A percentile compares a stretch with the other conserved stretches of the same genome.
Evolutionary conservation across 2,888 invertebrate genomes (phyloP).

Genomic region (Drosophila meridionalis): DNA sequence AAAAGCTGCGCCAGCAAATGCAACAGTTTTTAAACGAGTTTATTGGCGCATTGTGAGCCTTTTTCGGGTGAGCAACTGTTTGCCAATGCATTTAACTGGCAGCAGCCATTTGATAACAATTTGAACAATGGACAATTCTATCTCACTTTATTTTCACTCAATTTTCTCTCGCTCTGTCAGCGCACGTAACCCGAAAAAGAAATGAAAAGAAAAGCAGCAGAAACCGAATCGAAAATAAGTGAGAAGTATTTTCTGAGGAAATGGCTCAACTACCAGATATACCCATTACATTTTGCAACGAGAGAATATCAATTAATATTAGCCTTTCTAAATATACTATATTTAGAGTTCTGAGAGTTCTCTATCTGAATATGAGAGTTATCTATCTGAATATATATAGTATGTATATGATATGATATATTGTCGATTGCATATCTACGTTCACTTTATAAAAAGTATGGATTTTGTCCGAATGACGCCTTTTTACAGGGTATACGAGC

Average conservation of each 20-base stretch:
- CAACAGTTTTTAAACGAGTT: slow-evolving; percentile 48
- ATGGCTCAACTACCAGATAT: not conserved
- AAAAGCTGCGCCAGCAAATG: slow-evolving; percentile 26
- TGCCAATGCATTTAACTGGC: slow-evolving; percentile 75
- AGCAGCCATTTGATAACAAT: slow-evolving; percentile 67
- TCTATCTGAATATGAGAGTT: no score
- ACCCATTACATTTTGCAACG: not conserved
- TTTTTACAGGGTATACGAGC: not conserved
- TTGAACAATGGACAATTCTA: slow-evolving; percentile 59
- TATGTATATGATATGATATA: no score
- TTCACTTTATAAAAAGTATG: no score
- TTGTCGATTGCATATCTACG: not conserved
- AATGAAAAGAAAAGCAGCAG: not conserved
- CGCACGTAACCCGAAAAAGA: slow-evolving; percentile 8
- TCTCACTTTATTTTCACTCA: slow-evolving; percentile 48
- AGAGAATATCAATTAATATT: not conserved
- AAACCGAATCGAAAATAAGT: slow-evolving; percentile 9
- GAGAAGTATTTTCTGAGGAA: not conserved
- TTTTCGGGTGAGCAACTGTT: slow-evolving; percentile 66
- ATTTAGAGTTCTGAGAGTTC: no score
- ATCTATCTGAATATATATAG: no score
- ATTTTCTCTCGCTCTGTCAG: slow-evolving; percentile 24
- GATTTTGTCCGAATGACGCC: not conserved
- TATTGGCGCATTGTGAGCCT: slow-evolving; percentile 47
- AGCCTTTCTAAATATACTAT: no score